Evolutionary conservation across 2,888 invertebrate species (phyloP).

Genomic region (Galerucella calmariensis): DNA sequence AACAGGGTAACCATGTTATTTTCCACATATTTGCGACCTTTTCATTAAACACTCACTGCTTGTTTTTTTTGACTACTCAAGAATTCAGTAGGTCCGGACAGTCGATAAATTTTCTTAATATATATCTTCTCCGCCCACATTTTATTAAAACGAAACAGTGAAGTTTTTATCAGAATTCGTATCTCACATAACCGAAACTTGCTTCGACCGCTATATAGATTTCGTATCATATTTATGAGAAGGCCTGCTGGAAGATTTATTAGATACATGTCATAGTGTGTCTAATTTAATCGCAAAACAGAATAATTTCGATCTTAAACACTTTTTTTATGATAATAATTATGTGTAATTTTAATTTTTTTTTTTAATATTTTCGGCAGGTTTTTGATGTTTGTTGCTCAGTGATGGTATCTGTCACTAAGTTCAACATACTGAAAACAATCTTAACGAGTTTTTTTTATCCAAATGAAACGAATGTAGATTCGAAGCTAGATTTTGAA

Average conservation of each 20-base stretch:
- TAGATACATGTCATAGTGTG: conserved; percentile 55
- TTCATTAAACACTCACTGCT: conserved; percentile 49
- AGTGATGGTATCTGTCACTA: conserved; percentile 8
- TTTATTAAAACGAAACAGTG: conserved; percentile 55
- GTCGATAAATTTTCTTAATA: conserved; percentile 60
- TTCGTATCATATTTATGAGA: conserved; percentile 58
- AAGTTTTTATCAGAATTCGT: conserved; percentile 32
- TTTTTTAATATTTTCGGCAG: background rate
- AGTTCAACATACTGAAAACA: background rate
- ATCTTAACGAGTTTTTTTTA: too few species aligned
- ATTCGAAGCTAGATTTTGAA: too few species aligned
- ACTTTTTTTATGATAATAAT: conserved; percentile 49
- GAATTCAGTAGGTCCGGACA: conserved; percentile 55
- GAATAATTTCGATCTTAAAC: conserved; percentile 50
- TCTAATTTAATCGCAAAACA: conserved; percentile 57
- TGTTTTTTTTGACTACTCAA: conserved; percentile 43
- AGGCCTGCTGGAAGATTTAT: conserved; percentile 57
- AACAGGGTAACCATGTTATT: conserved; percentile 59
- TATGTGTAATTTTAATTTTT: conserved; percentile 29
- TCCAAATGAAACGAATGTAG: too few species aligned
- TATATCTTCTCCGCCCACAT: conserved; percentile 58
- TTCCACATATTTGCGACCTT: conserved; percentile 59
- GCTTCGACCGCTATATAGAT: conserved; percentile 53
- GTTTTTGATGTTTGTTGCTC: background rate
- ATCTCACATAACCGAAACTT: conserved; percentile 31